Conservation (phyloP, 2,888 invertebrate genomes). For the Coremacera marginata region DNA sequence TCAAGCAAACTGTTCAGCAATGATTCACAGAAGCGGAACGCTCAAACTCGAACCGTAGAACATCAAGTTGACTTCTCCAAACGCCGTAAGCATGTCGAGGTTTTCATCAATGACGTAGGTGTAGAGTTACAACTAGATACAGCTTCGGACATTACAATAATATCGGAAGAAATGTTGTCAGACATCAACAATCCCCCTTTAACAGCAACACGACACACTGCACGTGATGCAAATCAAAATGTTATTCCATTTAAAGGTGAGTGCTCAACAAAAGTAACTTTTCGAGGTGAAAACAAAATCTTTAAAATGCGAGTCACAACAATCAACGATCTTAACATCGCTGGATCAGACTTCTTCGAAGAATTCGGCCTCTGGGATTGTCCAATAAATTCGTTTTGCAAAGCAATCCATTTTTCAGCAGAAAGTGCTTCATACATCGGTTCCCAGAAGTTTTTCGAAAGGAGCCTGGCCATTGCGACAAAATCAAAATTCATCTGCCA, state of each 20-base stretch:
- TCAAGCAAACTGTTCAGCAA: background rate
- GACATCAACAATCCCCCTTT: slow-evolving; percentile 33
- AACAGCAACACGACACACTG: slow-evolving; percentile 19
- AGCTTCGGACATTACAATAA: slow-evolving; percentile 13
- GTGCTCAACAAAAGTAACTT: slow-evolving; percentile 7
- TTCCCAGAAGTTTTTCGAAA: slow-evolving; percentile 36
- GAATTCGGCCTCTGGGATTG: slow-evolving; percentile 41
- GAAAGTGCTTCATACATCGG: background rate
- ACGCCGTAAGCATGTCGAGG: no score
- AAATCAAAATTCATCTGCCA: slow-evolving; percentile 47
- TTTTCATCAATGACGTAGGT: no score
- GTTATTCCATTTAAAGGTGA: slow-evolving; percentile 34
- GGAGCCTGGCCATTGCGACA: slow-evolving; percentile 42
- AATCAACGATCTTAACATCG: slow-evolving; percentile 43
- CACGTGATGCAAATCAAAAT: slow-evolving; percentile 43
- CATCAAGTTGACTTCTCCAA: slow-evolving; percentile 16
- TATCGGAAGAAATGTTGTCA: slow-evolving; percentile 35
- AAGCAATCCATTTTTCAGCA: background rate
- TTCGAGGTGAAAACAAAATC: background rate
- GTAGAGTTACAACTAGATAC: no score
- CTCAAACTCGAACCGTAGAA: slow-evolving; percentile 37
- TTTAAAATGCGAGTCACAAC: slow-evolving; percentile 39
- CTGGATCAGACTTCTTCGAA: slow-evolving; percentile 34
- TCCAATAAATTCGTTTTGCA: slow-evolving; percentile 38
- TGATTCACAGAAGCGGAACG: background rate